Base-by-base conservation (phyloP, 2,797 vertebrate species). In the Danio aesculapii region DNA sequence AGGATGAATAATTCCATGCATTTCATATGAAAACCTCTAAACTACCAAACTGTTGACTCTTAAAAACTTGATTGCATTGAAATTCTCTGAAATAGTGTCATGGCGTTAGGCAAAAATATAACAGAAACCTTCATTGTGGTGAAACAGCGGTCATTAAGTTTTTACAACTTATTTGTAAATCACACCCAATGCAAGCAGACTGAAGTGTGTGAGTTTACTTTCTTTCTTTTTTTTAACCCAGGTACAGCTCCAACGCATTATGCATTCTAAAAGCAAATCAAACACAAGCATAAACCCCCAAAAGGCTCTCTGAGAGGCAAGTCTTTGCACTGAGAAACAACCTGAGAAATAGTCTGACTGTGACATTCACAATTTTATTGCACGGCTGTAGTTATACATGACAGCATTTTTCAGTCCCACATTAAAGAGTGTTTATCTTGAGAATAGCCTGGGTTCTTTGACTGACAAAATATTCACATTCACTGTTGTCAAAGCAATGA, bases 361-460 rank as follows among this genome's bases (percentile, higher is more conserved):
- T 62, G 61, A 86, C 89, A 88, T 89, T 89, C 85, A 85, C 77
- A 72, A 75, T 77, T 90, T 88, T 89, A 88, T 90, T 90, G 88
- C 88, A 90, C 83, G 67, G 73, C 84, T 82, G 77, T 81, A 83
- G 72, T 83, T 75, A 46, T 78, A 85, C 81, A 75, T 67, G 47
- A 81, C 79, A 72, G 68, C 76, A 43, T 75, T 30, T 30, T 79
- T 83, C 46, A 83, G 77, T 74, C 43, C 70, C 62, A 77, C 53
- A 73, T 67, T 50, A 52, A 59, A 77, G 71, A 70, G 11, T 47
- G 57, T 55, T 41, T 63, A 58, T 81, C 52, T 75, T 52, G 69
- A 81, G 64, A 79, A 63, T 57, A 55, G 68, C 69, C 77, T 72
- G 58, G 68, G 70, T 84, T 68, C 75, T 55, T 46, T 75, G 72